These are phyloP conservation scores for Cynoglossus semilaevis DNA, from an alignment of 2,113 vertebrate species.

Conservation along the genomic window DNA sequence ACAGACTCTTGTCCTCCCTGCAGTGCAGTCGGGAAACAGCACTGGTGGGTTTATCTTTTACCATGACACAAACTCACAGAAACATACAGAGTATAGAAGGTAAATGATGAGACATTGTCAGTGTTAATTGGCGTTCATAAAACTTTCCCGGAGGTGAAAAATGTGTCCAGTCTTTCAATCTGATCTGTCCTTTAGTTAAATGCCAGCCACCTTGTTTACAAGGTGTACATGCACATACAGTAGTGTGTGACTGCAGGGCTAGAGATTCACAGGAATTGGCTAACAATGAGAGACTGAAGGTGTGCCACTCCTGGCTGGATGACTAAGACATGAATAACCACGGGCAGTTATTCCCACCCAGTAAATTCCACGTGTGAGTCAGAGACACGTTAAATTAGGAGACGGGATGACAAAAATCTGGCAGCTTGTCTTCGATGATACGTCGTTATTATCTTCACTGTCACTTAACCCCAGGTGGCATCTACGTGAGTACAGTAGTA, in stretches of 20 bases:
- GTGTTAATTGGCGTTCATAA: too few species aligned
- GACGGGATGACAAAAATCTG: constrained; percentile 19
- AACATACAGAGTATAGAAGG: too few species aligned
- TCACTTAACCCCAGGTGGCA: not conserved
- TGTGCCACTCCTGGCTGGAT: constrained; percentile 44
- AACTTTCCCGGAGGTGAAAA: too few species aligned
- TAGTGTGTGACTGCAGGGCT: constrained; percentile 23
- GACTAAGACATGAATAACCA: constrained; percentile 57
- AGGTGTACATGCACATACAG: constrained; percentile 14
- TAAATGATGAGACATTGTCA: too few species aligned
- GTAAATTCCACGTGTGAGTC: constrained; percentile 57
- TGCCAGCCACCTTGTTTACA: constrained; percentile 18
- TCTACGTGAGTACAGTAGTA: not conserved
- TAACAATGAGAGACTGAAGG: constrained; percentile 35
- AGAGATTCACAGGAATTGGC: constrained; percentile 23
- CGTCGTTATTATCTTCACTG: constrained; percentile 7
- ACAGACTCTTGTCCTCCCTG: too few species aligned
- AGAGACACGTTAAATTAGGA: constrained; percentile 41
- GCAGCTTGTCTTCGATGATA: constrained; percentile 7
- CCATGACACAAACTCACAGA: too few species aligned
- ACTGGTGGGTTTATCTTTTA: too few species aligned
- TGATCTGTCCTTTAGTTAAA: constrained; percentile 15
- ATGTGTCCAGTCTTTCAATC: not conserved
- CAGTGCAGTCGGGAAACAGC: too few species aligned
- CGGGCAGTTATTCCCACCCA: constrained; percentile 43